Conservation (phyloP, 2,888 invertebrate genomes). For the Standfussiana lucernea region DNA sequence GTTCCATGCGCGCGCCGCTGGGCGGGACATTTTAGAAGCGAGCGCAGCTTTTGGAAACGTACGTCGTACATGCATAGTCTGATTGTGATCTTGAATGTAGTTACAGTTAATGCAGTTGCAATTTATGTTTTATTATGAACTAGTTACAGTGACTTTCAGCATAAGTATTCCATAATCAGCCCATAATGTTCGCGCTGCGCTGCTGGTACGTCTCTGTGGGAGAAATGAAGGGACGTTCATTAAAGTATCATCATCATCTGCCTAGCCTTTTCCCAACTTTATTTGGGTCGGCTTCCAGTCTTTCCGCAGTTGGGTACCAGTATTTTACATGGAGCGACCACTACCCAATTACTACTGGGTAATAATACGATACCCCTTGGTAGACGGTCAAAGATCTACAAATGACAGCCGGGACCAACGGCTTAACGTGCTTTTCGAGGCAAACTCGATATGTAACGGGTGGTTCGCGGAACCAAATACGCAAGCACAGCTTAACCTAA, state of each 20-base stretch:
- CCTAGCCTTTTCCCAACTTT: background rate
- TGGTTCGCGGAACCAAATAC: background rate
- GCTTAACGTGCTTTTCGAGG: background rate
- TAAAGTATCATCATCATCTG: background rate
- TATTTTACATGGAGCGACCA: background rate
- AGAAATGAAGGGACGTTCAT: background rate
- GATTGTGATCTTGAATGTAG: conserved; percentile 39
- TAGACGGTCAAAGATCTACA: background rate
- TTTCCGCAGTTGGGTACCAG: background rate
- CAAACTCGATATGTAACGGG: background rate
- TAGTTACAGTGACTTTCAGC: background rate
- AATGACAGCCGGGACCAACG: background rate
- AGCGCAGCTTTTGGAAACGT: conserved; percentile 27
- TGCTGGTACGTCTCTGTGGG: background rate
- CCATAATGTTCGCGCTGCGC: background rate
- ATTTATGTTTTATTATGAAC: conserved; percentile 25
- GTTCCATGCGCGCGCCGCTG: conserved; percentile 53
- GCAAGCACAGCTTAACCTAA: background rate
- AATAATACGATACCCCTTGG: background rate
- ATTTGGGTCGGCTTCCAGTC: background rate
- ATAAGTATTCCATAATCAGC: background rate
- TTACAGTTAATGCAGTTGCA: conserved; percentile 32
- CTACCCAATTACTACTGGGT: background rate
- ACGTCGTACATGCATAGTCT: conserved; percentile 33
- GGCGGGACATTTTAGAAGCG: conserved; percentile 35